Conservation (phyloP, 30 jellyfish, hydroid and myxozoan species). For the Morbakka virulenta region DNA sequence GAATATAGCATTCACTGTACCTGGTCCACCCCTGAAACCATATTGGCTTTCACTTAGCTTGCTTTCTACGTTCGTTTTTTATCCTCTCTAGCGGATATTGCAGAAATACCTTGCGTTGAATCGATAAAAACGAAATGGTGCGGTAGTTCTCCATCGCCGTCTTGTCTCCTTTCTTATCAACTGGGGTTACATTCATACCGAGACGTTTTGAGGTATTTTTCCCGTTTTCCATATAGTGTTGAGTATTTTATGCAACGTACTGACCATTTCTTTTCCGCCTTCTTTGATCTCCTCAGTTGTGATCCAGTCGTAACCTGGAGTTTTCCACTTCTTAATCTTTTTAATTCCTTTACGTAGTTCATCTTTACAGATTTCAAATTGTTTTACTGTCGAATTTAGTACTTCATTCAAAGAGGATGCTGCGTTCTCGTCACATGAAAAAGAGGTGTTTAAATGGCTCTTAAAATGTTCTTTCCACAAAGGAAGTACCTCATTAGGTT, state of each 20-base stretch:
- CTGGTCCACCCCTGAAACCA: constrained; percentile 39
- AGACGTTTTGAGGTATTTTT: constrained; percentile 9
- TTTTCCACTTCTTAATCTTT: background rate
- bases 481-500: background rate
- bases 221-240: constrained; percentile 5
- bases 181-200: constrained; percentile 14
- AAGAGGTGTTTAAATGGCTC: constrained; percentile 1
- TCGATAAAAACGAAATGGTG: constrained; percentile 16
- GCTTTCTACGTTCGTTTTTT: background rate
- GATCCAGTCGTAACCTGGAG: constrained; percentile 16
- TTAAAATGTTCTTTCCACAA: constrained; percentile 31
- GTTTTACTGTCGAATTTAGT: background rate
- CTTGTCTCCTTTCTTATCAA: constrained; percentile 23
- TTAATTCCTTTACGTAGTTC: background rate
- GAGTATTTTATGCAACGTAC: too few relatives aligned
- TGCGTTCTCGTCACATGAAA: constrained; percentile 14
- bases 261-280: too few relatives aligned
- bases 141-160: too few relatives aligned
- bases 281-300: constrained; percentile 23
- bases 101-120: constrained; percentile 29
- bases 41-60: too few relatives aligned
- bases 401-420: background rate
- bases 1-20: constrained; percentile 32
- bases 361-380: background rate
- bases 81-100: constrained; percentile 15